Evolutionary conservation across 2,888 invertebrate genomes (phyloP), one percentile per base, ranked within the genome.

Genomic region (Lasioglossum villosulum): DNA sequence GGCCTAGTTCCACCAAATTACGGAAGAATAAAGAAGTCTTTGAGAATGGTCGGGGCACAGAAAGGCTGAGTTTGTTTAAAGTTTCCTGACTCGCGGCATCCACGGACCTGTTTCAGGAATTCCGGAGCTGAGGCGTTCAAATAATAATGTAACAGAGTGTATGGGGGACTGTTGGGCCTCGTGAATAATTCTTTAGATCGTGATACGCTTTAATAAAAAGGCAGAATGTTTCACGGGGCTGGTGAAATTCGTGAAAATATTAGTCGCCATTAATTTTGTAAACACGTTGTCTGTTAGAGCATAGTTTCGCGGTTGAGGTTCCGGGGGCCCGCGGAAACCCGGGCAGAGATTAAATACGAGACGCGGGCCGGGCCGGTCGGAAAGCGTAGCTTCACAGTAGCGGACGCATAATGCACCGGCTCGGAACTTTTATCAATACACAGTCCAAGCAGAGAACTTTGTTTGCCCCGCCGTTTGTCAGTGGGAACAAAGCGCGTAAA

Each of bases 361-460:
- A 70, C 63, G 16, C 39, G 45, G 16, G 45, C 19, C 48, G 74
- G 23, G n/a, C 23, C 59, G 52, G n/a, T 56, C 14, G 75, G 59
- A 30, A 30, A 71, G 63, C n/a, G 45, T 34, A 37, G 84, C 39
- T 63, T 19, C 42, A 12, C 14, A 78, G 56, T 4, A n/a, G 56
- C 45, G 16, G 42, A 16, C 70, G 73, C 34, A 39, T 68, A 77
- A 75, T 56, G 71, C 39, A 59, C 30, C 52, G 39, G 70, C 30
- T 30, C 42, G 70, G 42, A 79, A 84, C 79, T 86, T 82, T 86
- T 82, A 86, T 78, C 82, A 76, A 82, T 78, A 71, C 76, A 16
- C 63, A 19, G 39, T 37, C 37, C 71, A 34, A 70, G 72, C 70
- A 27, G 68, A 30, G 42, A 68, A 79, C 78, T 63, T 66, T 74